These are phyloP conservation scores for Centrocercus urophasianus DNA, from an alignment of 2,113 vertebrate species.

Conservation along the genomic window DNA sequence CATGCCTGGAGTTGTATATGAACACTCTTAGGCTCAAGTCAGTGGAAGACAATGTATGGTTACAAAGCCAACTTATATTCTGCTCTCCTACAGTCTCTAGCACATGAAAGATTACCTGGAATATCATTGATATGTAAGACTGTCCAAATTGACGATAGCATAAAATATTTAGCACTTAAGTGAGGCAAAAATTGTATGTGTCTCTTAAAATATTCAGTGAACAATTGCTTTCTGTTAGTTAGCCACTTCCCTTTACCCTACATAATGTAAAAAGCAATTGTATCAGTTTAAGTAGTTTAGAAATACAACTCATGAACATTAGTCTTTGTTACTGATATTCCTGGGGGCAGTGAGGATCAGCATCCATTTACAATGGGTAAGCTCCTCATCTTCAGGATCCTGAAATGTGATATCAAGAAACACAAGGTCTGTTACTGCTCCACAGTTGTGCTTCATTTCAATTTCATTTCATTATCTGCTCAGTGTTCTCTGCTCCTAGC, in stretches of 20 bases:
- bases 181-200: not conserved
- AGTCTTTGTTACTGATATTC: not conserved
- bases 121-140: not conserved
- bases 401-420: not conserved
- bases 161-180: not conserved
- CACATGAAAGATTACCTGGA: not conserved
- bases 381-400: not conserved
- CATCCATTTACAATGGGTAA: not conserved
- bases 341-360: not conserved
- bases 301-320: not conserved
- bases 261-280: not conserved
- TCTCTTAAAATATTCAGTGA: not conserved
- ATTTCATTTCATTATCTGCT: not conserved
- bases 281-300: not conserved
- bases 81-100: not conserved
- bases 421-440: not conserved
- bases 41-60: not conserved
- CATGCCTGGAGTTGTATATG: not conserved
- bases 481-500: not conserved
- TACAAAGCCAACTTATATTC: not conserved
- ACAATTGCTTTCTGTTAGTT: not conserved
- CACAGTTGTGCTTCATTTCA: not conserved
- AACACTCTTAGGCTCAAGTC: not conserved
- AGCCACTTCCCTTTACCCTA: not conserved
- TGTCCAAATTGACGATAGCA: not conserved